These are phyloP conservation scores for Lypha dubia DNA, from an alignment of 2,888 invertebrate species.

Conservation along the genomic window DNA sequence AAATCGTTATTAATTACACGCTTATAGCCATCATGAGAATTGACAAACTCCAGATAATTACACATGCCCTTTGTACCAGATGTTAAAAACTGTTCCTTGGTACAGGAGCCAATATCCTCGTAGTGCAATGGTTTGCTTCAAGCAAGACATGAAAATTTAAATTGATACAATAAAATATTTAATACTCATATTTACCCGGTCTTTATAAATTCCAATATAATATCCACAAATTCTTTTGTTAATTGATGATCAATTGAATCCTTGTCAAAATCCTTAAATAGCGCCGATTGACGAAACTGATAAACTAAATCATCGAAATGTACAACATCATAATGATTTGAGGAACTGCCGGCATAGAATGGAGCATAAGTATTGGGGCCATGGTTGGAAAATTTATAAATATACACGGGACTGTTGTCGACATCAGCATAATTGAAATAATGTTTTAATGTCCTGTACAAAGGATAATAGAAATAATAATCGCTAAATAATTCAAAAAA, in stretches of 20 bases:
- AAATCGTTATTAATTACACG: slow-evolving; percentile 2
- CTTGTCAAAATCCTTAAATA: slow-evolving; percentile 79
- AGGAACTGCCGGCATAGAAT: slow-evolving; percentile 71
- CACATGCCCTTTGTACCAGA: slow-evolving; percentile 74
- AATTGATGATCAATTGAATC: slow-evolving; percentile 80
- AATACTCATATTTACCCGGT: slow-evolving; percentile 81
- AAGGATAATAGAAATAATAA: slow-evolving; percentile 82
- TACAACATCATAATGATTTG: slow-evolving; percentile 77
- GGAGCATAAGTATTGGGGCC: slow-evolving; percentile 81
- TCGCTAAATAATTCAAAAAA: slow-evolving; percentile 82
- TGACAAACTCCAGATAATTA: slow-evolving; percentile 77
- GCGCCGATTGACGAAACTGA: slow-evolving; percentile 81
- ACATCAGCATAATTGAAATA: slow-evolving; percentile 70
- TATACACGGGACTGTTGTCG: slow-evolving; percentile 78
- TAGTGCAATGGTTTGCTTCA: slow-evolving; percentile 57
- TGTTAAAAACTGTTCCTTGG: slow-evolving; percentile 65
- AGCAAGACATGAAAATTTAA: slow-evolving; percentile 13
- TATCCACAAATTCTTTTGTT: slow-evolving; percentile 79
- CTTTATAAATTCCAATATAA: slow-evolving; percentile 84
- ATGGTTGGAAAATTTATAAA: slow-evolving; percentile 83
- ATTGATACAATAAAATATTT: neutral
- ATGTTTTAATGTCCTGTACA: slow-evolving; percentile 78
- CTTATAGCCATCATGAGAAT: slow-evolving; percentile 66
- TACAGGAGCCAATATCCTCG: slow-evolving; percentile 70
- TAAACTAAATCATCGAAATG: slow-evolving; percentile 85